phyloP scores from a whole-genome alignment of 1,140 invertebrate genomes.

The Temnothorax curvispinosus region DNA sequence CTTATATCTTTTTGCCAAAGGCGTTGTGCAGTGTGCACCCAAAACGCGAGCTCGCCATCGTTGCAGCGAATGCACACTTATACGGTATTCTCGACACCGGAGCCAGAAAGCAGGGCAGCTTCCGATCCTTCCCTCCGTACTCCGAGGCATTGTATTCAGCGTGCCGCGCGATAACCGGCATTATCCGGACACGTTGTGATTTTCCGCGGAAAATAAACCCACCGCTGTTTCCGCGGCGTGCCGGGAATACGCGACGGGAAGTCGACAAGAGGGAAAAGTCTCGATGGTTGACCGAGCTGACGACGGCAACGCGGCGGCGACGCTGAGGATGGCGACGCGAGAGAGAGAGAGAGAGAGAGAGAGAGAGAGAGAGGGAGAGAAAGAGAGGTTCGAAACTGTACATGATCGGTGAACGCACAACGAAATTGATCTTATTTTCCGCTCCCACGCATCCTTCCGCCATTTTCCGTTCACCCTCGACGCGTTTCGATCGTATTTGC shows the following conservation, averaged over 20 bases:
- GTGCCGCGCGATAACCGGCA: conserved; percentile 69
- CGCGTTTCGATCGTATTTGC: conserved; percentile 23
- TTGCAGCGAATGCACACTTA: conserved; percentile 28
- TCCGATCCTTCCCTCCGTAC: conserved; percentile 19
- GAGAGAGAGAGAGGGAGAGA: background rate
- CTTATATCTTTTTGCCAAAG: background rate
- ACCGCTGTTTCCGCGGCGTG: conserved; percentile 72
- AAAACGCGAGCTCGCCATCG: conserved; percentile 1
- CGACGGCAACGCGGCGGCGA: background rate
- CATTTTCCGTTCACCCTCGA: conserved; percentile 2
- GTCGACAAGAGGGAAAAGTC: conserved; percentile 39
- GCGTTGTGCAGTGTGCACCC: no score
- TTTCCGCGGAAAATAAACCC: conserved; percentile 77
- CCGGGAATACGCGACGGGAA: conserved; percentile 70
- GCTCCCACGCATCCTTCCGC: conserved; percentile 33
- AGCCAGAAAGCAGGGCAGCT: background rate
- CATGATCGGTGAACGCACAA: conserved; percentile 2
- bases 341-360: background rate
- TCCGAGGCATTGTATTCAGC: conserved; percentile 67
- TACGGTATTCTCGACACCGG: background rate
- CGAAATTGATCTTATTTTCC: conserved; percentile 53
- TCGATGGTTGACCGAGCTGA: conserved; percentile 63
- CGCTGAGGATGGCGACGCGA: background rate
- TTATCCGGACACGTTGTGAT: conserved; percentile 77
- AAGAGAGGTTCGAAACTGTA: background rate